phyloP scores from a whole-genome alignment of 2,797 vertebrate genomes.

The Parauchenoglanis punctatus region DNA sequence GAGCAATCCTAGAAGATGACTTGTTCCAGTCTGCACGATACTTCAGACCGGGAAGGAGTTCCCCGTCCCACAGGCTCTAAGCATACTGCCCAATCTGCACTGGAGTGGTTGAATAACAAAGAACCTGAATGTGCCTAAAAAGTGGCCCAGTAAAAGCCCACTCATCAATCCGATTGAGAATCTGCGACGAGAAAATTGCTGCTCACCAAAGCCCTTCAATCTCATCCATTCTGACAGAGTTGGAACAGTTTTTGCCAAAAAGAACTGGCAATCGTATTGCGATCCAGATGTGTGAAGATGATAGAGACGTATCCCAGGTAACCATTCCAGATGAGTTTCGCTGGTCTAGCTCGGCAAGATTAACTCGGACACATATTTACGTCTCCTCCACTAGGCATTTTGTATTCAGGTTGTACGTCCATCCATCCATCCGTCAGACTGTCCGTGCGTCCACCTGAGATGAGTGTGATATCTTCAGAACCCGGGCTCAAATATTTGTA shows the following conservation, averaged over 20 bases:
- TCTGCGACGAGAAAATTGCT: neutral
- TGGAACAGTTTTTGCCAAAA: neutral
- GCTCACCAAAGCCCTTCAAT: neutral
- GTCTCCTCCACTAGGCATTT: neutral
- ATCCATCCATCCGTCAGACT: neutral
- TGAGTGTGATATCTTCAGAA: neutral
- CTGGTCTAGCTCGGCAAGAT: neutral
- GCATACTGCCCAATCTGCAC: neutral
- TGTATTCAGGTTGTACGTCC: neutral
- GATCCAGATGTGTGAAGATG: neutral
- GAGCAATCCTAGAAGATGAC: neutral
- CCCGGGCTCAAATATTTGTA: neutral
- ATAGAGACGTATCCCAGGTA: neutral
- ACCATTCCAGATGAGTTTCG: neutral
- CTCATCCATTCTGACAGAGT: neutral
- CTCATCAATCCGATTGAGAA: neutral
- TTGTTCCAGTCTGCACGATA: neutral
- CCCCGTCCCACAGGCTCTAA: neutral
- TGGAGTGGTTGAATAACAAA: neutral
- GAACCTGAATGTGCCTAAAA: neutral
- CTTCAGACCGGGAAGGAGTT: neutral
- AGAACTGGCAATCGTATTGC: neutral
- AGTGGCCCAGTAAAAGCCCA: neutral
- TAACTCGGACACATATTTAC: neutral
- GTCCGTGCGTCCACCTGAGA: neutral